Conservation (phyloP, 2,797 vertebrate genomes). For the Anableps anableps region DNA sequence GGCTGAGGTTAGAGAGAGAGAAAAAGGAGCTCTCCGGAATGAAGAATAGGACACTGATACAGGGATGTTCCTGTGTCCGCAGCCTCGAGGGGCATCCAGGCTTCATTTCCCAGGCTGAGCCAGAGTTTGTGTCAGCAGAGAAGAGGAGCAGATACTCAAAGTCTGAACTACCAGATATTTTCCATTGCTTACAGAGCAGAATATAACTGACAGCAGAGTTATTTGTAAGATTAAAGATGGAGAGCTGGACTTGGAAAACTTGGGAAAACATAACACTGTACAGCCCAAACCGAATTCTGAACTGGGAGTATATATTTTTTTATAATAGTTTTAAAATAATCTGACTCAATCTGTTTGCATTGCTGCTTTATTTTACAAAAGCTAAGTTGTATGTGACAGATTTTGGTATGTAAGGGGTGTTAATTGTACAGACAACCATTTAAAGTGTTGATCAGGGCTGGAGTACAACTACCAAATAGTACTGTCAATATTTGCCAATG, state of each 20-base stretch:
- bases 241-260: background rate
- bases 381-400: background rate
- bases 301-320: background rate
- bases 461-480: background rate
- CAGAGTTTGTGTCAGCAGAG: conserved; percentile 12
- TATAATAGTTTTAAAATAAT: background rate
- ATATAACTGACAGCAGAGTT: background rate
- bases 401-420: background rate
- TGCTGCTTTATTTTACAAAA: background rate
- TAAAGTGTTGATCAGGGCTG: background rate
- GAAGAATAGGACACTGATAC: conserved; percentile 63
- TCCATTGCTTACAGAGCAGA: background rate
- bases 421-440: background rate
- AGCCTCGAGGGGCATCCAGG: conserved; percentile 47
- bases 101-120: conserved; percentile 44
- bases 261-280: background rate
- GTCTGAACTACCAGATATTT: conserved; percentile 1
- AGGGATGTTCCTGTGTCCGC: conserved; percentile 57
- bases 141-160: conserved; percentile 7
- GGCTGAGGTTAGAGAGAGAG: conserved; percentile 40
- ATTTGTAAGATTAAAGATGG: background rate
- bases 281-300: background rate
- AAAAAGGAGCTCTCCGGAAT: conserved; percentile 49
- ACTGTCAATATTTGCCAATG: background rate
- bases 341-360: background rate